A percentile compares a stretch with the other conserved stretches of the same genome.
phyloP scores from a whole-genome alignment of 2,888 invertebrate genomes.

The Acrobeloides nanus region DNA sequence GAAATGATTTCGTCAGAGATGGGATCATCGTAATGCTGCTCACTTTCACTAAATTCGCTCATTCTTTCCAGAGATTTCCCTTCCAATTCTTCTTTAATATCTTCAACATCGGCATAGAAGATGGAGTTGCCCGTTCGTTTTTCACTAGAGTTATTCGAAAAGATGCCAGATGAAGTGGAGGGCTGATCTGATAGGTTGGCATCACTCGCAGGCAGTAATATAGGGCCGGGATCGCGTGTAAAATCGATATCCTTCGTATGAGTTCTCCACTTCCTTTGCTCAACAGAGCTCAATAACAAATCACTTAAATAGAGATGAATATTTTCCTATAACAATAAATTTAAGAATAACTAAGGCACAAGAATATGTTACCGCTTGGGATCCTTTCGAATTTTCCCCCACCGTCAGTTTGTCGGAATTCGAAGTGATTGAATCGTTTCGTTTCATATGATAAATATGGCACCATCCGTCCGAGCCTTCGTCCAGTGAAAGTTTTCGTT shows the following conservation, averaged over 20 bases:
- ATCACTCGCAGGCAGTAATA: not conserved
- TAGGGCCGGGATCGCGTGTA: slow-evolving; percentile 16
- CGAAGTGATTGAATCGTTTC: not conserved
- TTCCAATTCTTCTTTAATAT: too few relatives aligned
- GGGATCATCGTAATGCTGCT: slow-evolving; percentile 1
- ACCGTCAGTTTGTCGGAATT: slow-evolving; percentile 6
- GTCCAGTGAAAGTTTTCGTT: slow-evolving; percentile 5
- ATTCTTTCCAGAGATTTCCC: too few relatives aligned
- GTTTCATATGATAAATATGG: slow-evolving; percentile 4
- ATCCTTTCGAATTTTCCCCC: slow-evolving; percentile 12
- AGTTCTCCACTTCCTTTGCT: slow-evolving; percentile 18
- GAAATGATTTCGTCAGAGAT: slow-evolving; percentile 10
- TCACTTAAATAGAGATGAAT: slow-evolving; percentile 26
- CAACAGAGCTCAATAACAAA: slow-evolving; percentile 19
- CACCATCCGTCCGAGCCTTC: slow-evolving; percentile 11
- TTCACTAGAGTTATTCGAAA: too few relatives aligned
- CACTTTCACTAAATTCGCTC: not conserved
- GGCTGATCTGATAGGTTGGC: not conserved
- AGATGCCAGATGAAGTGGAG: slow-evolving; percentile 3
- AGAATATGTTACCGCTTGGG: slow-evolving; percentile 17
- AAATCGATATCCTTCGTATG: slow-evolving; percentile 21
- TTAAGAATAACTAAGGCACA: not conserved
- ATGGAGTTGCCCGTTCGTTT: slow-evolving; percentile 1
- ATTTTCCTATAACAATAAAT: slow-evolving; percentile 22
- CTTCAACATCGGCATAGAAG: slow-evolving; percentile 8